A percentile compares a stretch with the other conserved stretches of the same genome.
Evolutionary conservation across 2,113 vertebrate genomes (phyloP).

Genomic region (Myanophis thanlyinensis): DNA sequence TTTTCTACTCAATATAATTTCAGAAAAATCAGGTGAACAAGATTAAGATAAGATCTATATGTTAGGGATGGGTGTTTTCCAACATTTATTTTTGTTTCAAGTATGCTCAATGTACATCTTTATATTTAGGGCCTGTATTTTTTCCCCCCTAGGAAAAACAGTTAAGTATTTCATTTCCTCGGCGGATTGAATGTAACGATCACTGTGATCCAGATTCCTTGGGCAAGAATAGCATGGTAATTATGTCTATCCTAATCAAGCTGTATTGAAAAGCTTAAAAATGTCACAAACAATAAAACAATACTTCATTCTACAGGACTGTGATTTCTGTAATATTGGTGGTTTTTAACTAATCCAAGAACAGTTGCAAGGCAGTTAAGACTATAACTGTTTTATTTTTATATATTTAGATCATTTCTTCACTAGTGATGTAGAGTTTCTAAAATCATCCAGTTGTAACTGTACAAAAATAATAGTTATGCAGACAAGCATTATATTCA

Average conservation of each 20-base stretch:
- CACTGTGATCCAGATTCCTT: constrained; percentile 66
- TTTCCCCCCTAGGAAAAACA: not conserved
- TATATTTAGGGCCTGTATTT: not conserved
- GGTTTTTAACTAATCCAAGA: not conserved
- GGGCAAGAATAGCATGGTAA: constrained; percentile 45
- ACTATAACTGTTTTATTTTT: not conserved
- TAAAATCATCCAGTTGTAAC: not conserved
- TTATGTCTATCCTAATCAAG: not conserved
- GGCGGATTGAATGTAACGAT: constrained; percentile 64
- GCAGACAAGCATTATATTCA: not conserved
- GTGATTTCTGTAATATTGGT: not conserved
- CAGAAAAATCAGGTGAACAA: not conserved
- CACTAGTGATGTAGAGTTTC: not conserved
- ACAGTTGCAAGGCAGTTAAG: no score
- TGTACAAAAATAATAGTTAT: not conserved
- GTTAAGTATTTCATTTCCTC: constrained; percentile 9
- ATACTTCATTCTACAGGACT: not conserved
- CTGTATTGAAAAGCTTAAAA: not conserved
- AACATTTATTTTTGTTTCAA: not conserved
- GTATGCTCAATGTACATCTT: not conserved
- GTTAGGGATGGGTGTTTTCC: not conserved
- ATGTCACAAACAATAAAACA: not conserved
- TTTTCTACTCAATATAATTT: not conserved
- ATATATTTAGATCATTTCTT: not conserved
- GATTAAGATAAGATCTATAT: not conserved